Conservation (phyloP, 35 echinoderm and acorn worm genomes). For the Acanthaster planci region DNA sequence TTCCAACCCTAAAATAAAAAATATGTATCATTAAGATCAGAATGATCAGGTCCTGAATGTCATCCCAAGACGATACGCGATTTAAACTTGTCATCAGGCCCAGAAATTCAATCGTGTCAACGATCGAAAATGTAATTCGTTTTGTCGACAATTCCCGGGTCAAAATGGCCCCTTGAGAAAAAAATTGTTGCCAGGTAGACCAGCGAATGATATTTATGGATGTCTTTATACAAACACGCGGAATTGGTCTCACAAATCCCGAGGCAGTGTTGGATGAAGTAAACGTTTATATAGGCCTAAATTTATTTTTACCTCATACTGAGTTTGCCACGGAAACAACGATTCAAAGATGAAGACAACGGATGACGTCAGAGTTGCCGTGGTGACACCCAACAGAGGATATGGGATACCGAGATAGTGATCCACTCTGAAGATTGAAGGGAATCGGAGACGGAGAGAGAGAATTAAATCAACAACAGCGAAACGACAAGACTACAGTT, state of each 20-base stretch:
- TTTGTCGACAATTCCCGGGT: too few species aligned
- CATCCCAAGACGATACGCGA: too few species aligned
- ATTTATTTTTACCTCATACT: constrained; percentile 27
- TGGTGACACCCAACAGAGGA: constrained; percentile 10
- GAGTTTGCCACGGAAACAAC: constrained; percentile 46
- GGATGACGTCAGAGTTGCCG: constrained; percentile 18
- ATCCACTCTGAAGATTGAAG: background rate
- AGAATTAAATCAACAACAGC: background rate
- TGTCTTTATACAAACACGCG: too few species aligned
- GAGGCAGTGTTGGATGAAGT: too few species aligned
- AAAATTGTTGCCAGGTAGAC: background rate
- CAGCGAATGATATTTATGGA: too few species aligned
- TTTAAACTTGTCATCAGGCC: too few species aligned
- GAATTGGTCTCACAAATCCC: background rate
- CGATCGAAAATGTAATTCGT: background rate
- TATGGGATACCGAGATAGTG: background rate
- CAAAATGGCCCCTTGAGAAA: background rate
- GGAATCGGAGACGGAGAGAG: too few species aligned
- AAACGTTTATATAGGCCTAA: too few species aligned
- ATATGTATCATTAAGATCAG: background rate
- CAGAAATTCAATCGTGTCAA: too few species aligned
- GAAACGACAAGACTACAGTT: background rate
- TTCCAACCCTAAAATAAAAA: constrained; percentile 28
- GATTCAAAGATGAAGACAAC: constrained; percentile 41
- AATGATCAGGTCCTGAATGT: too few species aligned